Conservation (phyloP, 23 tunicate genomes). For the Oikopleura dioica region DNA sequence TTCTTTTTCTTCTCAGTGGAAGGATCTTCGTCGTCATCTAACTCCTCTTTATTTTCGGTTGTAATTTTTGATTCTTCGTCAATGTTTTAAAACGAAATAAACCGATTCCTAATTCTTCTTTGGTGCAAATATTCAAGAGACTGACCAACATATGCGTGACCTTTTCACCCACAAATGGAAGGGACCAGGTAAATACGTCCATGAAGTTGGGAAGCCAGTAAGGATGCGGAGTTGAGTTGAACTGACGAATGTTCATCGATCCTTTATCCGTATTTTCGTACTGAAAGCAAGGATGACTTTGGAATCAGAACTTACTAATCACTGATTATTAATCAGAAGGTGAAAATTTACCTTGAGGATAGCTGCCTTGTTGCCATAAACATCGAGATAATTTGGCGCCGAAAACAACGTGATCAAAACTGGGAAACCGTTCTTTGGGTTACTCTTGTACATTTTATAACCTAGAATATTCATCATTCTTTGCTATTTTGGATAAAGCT, state of each 20-base stretch:
- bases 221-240: background rate
- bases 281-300: too few relatives aligned
- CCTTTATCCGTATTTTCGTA: too few relatives aligned
- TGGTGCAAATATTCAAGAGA: too few relatives aligned
- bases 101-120: too few relatives aligned
- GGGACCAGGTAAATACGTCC: conserved; percentile 11
- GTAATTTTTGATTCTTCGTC: too few relatives aligned
- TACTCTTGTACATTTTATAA: background rate
- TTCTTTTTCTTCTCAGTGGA: too few relatives aligned
- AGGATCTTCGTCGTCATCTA: too few relatives aligned
- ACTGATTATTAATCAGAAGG: background rate
- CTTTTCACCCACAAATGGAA: conserved; percentile 10
- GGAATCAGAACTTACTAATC: background rate
- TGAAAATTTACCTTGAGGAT: background rate
- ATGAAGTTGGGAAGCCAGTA: conserved; percentile 25
- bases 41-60: too few relatives aligned
- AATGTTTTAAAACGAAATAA: too few relatives aligned
- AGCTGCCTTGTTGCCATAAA: conserved; percentile 3
- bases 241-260: conserved; percentile 3
- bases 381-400: conserved; percentile 2
- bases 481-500: too few relatives aligned
- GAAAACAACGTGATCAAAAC: background rate
- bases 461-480: too few relatives aligned
- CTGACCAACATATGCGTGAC: too few relatives aligned
- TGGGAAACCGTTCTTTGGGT: background rate